Percentiles rank a stretch among this genome's conserved stretches.
Conservation (phyloP, 2,113 vertebrate genomes). For the Callipepla californica region DNA sequence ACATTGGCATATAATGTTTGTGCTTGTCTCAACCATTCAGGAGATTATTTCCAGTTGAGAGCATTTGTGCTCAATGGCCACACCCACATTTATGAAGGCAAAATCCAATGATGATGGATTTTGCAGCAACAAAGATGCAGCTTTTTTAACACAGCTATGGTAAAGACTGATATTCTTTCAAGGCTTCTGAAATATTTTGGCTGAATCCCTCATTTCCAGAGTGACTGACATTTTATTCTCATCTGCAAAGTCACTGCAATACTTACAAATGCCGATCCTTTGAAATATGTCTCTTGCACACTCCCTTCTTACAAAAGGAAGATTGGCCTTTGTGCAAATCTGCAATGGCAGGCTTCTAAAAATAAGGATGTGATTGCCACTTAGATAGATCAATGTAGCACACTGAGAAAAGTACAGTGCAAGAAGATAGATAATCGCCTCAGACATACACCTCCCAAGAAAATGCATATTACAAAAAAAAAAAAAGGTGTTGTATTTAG, state of each 20-base stretch:
- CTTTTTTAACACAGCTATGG: neutral
- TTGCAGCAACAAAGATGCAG: neutral
- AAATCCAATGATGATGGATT: neutral
- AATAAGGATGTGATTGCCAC: constrained; percentile 31
- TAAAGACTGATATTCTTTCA: neutral
- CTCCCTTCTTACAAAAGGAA: constrained; percentile 5
- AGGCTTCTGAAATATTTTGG: neutral
- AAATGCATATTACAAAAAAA: neutral
- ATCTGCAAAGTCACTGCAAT: neutral
- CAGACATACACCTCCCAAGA: neutral
- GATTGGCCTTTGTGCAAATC: constrained; percentile 32
- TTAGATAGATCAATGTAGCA: constrained; percentile 19
- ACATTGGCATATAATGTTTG: neutral
- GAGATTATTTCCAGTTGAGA: neutral
- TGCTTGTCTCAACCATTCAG: neutral
- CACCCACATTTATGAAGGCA: neutral
- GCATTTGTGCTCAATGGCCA: neutral
- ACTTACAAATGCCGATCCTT: neutral
- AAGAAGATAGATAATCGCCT: neutral
- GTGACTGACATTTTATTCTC: constrained; percentile 7
- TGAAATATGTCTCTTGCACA: neutral
- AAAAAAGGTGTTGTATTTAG: neutral
- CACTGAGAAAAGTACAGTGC: constrained; percentile 16
- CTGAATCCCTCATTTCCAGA: neutral
- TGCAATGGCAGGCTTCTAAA: constrained; percentile 23